These are phyloP conservation scores for Tichodroma muraria DNA, from an alignment of 2,113 vertebrate genomes.

Conservation along the genomic window DNA sequence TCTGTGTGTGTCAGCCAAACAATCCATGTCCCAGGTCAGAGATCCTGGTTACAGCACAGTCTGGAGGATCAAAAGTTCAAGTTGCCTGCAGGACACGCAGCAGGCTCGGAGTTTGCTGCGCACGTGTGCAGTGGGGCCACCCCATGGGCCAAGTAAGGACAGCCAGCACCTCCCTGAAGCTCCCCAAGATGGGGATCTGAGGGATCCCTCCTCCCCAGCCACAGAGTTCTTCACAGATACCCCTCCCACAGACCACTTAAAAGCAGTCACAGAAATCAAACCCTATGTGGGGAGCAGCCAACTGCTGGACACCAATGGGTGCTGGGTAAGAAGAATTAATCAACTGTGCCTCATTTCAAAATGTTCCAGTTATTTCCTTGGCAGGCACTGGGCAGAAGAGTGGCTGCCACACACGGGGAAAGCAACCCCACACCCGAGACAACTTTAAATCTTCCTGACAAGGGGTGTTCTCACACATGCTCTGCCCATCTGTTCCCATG, in stretches of 20 bases:
- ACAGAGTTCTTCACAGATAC: neutral
- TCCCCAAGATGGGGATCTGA: neutral
- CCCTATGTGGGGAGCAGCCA: neutral
- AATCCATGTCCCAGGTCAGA: neutral
- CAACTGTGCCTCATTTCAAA: neutral
- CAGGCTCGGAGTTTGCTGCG: fast-evolving
- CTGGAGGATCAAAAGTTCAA: constrained; percentile 33
- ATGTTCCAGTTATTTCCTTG: neutral
- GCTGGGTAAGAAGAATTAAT: neutral
- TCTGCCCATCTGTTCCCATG: neutral
- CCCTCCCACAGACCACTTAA: neutral
- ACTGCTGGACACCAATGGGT: neutral
- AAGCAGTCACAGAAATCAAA: neutral
- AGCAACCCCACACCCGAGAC: neutral
- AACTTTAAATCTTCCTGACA: neutral
- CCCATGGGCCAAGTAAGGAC: neutral
- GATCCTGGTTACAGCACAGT: neutral
- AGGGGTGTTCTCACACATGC: fast-evolving
- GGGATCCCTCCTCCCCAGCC: neutral
- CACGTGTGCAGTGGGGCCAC: neutral
- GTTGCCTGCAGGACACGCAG: neutral
- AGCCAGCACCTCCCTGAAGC: neutral
- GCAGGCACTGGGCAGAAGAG: neutral
- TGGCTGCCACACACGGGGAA: fast-evolving
- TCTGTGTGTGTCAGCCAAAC: constrained; percentile 11